Evolutionary conservation across 2,888 invertebrate species (phyloP), one percentile per base, ranked within the genome.

Genomic region (Acrocyrtus sp.): DNA sequence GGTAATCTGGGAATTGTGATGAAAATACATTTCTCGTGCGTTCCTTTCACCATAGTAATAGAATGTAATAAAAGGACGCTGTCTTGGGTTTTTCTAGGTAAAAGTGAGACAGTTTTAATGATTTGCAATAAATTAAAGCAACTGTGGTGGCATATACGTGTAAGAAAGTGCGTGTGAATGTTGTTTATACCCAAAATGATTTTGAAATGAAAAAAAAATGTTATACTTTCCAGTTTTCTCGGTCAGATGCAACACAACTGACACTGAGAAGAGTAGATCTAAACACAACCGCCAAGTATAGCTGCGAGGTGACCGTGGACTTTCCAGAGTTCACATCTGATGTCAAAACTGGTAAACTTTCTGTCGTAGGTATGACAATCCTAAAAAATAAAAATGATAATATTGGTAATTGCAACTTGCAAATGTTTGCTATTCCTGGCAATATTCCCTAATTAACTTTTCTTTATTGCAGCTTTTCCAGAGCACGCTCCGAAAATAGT

Each of bases 241-340:
- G 70, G 26, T 81, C 81, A 24, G 78, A 81, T 62, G 78, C 77
- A n/a, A 78, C 77, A 41, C 75, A 73, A 27, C 39, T 81, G 54
- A 74, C 75, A 17, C 50, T 80, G 43, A 67, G 69, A 45, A 74
- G 75, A 50, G 72, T 77, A 62, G 80, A 80, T 53, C 74, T 81
- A 27, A 75, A 76, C 57, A 76, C 76, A 75, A 74, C 76, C 51
- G 82, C 80, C 17, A 75, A 58, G 34, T 82, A 81, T 65, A 76
- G 75, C 45, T 82, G 82, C 67, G 82, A 82, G 75, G 81, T 82
- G 1, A 80, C 82, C n/a, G 77, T 80, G 10, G 82, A 82, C 61
- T 75, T 74, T 17, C 79, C 81, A 15, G 78, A 81, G 65, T 80
- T 81, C 61, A 77, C 72, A 43, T 75, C 81, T 8, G 78, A 76